These are phyloP conservation scores for Numida meleagris DNA, from an alignment of 2,113 vertebrate species.

Conservation along the genomic window DNA sequence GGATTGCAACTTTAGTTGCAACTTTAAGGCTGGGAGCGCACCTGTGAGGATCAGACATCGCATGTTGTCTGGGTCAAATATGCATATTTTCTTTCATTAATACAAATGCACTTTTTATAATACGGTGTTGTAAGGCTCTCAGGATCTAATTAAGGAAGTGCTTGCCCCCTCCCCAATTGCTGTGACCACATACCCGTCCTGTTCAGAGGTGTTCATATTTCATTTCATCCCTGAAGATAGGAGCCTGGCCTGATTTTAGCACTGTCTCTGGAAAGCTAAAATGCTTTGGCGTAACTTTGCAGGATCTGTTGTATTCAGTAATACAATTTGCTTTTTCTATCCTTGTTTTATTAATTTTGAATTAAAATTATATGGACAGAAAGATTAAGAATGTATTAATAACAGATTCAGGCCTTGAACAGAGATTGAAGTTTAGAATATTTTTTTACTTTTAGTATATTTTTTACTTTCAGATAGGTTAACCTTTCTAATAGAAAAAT, in stretches of 20 bases:
- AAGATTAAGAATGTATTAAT: neutral
- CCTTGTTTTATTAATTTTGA: neutral
- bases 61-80: neutral
- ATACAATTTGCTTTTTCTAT: neutral
- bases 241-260: neutral
- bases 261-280: neutral
- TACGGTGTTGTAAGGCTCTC: neutral
- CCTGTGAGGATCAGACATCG: neutral
- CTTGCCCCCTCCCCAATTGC: neutral
- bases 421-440: constrained; percentile 6
- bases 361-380: neutral
- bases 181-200: rapidly evolving
- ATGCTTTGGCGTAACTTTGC: neutral
- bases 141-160: rapidly evolving
- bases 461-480: constrained; percentile 34
- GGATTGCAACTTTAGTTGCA: no score
- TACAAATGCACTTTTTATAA: neutral
- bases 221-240: neutral
- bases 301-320: neutral
- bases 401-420: constrained; percentile 10
- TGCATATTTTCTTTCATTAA: neutral
- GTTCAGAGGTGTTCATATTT: neutral
- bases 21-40: neutral
- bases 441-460: neutral
- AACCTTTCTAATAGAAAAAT: constrained; percentile 27